Evolutionary conservation across 2,888 invertebrate species (phyloP).

Genomic region (Poecilus cupreus): DNA sequence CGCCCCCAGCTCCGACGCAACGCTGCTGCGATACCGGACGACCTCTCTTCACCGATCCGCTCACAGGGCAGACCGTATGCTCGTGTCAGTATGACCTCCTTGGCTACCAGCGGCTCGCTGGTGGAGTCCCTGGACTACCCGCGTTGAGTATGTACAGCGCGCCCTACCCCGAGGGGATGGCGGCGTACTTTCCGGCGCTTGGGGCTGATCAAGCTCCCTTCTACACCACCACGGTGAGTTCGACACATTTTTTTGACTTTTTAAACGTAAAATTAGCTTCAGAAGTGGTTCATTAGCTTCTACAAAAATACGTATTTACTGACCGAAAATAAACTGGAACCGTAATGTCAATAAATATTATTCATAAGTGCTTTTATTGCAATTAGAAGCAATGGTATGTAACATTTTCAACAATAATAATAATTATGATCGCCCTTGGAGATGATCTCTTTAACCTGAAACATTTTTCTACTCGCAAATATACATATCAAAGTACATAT

Average conservation of each 20-base stretch:
- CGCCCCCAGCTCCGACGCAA: slow-evolving; percentile 72
- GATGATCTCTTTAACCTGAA: no score
- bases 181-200: slow-evolving; percentile 89
- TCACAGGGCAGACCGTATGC: slow-evolving; percentile 91
- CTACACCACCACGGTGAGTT: slow-evolving; percentile 89
- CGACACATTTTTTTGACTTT: background rate
- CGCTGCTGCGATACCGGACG: slow-evolving; percentile 95
- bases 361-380: no score
- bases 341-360: no score
- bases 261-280: no score
- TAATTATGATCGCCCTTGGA: no score
- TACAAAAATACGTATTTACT: no score
- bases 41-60: slow-evolving; percentile 91
- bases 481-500: no score
- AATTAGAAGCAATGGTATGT: no score
- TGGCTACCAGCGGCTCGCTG: slow-evolving; percentile 86
- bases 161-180: slow-evolving; percentile 88
- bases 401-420: no score
- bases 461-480: no score
- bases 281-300: no score
- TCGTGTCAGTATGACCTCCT: slow-evolving; percentile 94
- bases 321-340: no score
- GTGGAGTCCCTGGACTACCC: slow-evolving; percentile 81
- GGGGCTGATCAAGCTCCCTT: slow-evolving; percentile 91
- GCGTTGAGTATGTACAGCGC: slow-evolving; percentile 87